phyloP scores from a whole-genome alignment of 1,140 invertebrate genomes.

The Ostrea denselamellosa region DNA sequence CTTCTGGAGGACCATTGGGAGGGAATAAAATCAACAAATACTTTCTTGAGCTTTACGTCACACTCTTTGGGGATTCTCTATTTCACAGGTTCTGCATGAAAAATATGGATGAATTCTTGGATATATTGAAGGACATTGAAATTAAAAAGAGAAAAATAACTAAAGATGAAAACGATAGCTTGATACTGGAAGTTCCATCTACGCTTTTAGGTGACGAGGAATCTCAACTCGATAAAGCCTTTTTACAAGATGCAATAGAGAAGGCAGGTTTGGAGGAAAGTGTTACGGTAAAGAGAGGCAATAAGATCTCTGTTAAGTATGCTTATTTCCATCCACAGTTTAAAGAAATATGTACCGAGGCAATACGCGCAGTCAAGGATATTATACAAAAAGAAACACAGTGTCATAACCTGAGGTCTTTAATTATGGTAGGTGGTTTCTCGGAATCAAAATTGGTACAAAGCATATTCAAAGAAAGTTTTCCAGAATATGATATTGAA shows the following conservation, averaged over 20 bases:
- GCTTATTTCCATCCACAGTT: neutral
- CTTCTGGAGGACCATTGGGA: neutral
- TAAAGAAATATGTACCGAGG: neutral
- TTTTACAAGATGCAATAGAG: neutral
- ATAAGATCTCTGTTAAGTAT: neutral
- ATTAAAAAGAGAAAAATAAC: neutral
- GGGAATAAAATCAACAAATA: neutral
- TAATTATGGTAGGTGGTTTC: constrained; percentile 22
- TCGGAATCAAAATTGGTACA: constrained; percentile 25
- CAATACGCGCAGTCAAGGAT: neutral
- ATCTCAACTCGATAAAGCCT: neutral
- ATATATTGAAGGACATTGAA: neutral
- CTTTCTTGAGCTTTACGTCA: neutral
- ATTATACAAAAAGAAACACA: neutral
- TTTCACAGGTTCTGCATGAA: neutral
- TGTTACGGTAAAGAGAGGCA: neutral
- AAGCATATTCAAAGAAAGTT: neutral
- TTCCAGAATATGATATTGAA: neutral
- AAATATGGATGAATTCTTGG: neutral
- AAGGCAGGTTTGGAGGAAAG: neutral
- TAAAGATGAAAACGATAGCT: neutral
- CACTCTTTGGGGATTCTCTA: neutral
- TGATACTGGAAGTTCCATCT: neutral
- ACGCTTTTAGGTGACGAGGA: neutral
- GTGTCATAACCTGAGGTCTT: neutral